Base-by-base conservation (phyloP, 2,113 vertebrate species). In the Guaruba guarouba region DNA sequence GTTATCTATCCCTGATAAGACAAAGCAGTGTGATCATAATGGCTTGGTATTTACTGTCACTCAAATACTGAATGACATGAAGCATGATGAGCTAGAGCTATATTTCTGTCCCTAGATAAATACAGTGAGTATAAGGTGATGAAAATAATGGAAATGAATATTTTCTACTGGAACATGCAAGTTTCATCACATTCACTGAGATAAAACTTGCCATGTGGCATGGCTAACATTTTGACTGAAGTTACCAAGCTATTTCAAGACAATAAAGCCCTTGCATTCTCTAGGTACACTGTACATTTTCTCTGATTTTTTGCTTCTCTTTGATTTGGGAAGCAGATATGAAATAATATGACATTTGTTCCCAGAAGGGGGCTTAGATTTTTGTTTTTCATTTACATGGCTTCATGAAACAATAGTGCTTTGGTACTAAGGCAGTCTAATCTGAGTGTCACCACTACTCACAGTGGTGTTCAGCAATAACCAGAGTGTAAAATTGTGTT, bases 81-180 rank as follows among this genome's bases (percentile, higher is more conserved):
- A 92, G n/a, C 18, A 54, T 44, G 74, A 91, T 7, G 18, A 84
- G 19, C 17, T 57, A 73, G 43, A 83, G 43, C 5, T 67, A 3
- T 39, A 62, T 29, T 71, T 94, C 82, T 95, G 68, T 80, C 74
- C 48, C 15, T 46, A 51, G 41, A 49, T 49, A 71, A 2, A 29
- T 5, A 43, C 10, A 28, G 76, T 16, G 59, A 88, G 52, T 94
- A 95, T 71, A 66, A 70, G 31, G n/a, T 61, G 14, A 68, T 66
- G 68, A 41, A 94, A 95, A 86, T 76, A 91, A 64, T 67, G 43
- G 29, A 74, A 88, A 94, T 52, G 14, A 37, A 8, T 61, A 77
- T 91, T 96, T 96, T 96, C 83, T 66, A 83, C 70, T 91, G 79
- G 70, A 87, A 37, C 19, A 43, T 35, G 63, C 11, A 93, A 90